phyloP scores from a whole-genome alignment of 2,797 vertebrate species.

The Schizopygopsis pylzovi region DNA sequence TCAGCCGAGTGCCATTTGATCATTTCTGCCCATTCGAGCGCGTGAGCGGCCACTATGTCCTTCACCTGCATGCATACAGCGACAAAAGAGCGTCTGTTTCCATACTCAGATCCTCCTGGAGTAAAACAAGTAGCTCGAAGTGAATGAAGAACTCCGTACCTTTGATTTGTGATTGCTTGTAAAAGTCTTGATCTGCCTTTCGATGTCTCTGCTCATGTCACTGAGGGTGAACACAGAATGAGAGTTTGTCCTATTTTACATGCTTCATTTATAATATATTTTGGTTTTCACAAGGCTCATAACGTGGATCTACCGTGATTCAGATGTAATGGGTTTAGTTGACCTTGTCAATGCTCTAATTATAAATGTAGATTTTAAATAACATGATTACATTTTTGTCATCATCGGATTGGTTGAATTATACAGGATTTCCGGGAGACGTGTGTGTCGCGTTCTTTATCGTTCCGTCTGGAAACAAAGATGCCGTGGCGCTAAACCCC shows the following conservation, averaged over 20 bases:
- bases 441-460: too few species aligned
- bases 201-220: conserved; percentile 86
- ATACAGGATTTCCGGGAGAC: too few species aligned
- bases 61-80: conserved; percentile 72
- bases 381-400: neutral
- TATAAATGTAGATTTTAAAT: neutral
- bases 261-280: neutral
- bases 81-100: neutral
- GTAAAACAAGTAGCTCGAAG: neutral
- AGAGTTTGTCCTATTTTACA: neutral
- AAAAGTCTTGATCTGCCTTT: conserved; percentile 85
- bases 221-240: conserved; percentile 65
- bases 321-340: neutral
- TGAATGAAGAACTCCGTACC: conserved; percentile 72
- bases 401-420: too few species aligned
- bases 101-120: neutral
- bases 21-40: conserved; percentile 85
- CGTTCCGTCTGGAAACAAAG: too few species aligned
- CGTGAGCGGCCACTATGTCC: conserved; percentile 82
- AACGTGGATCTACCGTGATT: too few species aligned
- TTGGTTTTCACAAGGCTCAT: neutral
- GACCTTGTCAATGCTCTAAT: neutral
- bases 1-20: conserved; percentile 79
- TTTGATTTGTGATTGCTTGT: conserved; percentile 88
- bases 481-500: too few species aligned